Evolutionary conservation across 2,113 vertebrate species (phyloP), one percentile per base, ranked within the genome.

Genomic region (Nibea coibor): DNA sequence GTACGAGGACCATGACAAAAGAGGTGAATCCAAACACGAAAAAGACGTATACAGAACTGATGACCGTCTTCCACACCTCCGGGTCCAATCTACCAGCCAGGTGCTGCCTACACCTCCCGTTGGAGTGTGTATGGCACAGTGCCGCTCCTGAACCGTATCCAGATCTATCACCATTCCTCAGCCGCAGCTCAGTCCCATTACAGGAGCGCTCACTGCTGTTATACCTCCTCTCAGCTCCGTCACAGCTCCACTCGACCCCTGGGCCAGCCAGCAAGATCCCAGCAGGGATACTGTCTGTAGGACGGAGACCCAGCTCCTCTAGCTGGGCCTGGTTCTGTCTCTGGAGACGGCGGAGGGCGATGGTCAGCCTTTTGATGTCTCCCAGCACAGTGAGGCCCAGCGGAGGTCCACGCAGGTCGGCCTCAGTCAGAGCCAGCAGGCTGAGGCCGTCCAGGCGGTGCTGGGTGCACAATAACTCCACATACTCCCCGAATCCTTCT

Each of bases 1-100:
- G 98, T 19, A 99, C 98, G 67, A 99, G 96, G 67, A 99, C 98
- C 98, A 99, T 99, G 79, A 99, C 95, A 2, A 98, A 97, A 1
- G 98, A 98, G 0, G 98, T 99, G 88, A 98, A 97, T 75, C 98
- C 98, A 63, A 97, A 98, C 66, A 99, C 98, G 72, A 97, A 95
- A 87, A 98, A 95, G 48, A 98, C 97, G 80, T 99, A 99, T 17
- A 99, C 61, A 72, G 94, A 94, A 81, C 97, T 97, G 75, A 99
- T 75, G 80, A 96, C 85, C 0, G 98, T 99, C 93, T 99, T 99
- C 98, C 98, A 99, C 77, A 97, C 97, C 85, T 99, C 98, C 0
- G 98, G 98, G 93, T 99, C 97, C 91, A 99, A 80, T 75, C 96
- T 93, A 28, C 96, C 93, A 0, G 91, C 20, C 74, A 89, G 66